These are phyloP conservation scores for Clarias laeviceps DNA, from an alignment of 2,797 vertebrate genomes.

Conservation along the genomic window DNA sequence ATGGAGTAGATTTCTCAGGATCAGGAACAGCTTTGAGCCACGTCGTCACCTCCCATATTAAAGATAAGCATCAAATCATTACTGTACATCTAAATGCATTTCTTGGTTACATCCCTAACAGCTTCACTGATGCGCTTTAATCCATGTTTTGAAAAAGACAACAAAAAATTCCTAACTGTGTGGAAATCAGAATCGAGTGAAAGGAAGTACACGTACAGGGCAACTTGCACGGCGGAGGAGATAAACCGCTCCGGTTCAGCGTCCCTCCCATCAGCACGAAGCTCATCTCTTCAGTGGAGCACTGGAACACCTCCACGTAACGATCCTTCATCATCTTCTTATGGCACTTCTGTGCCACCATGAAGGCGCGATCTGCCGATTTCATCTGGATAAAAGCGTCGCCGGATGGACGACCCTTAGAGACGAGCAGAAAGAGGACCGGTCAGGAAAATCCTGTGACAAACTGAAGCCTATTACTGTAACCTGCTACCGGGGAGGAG, in stretches of 20 bases:
- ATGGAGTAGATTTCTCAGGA: background rate
- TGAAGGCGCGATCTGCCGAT: conserved; percentile 88
- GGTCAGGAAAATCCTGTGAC: background rate
- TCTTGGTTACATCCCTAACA: background rate
- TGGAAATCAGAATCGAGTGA: background rate
- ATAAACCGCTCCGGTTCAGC: conserved; percentile 94
- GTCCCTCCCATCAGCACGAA: conserved; percentile 97
- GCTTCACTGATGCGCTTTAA: background rate
- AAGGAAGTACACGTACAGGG: conserved; percentile 80
- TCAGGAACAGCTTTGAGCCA: background rate
- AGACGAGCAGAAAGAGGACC: background rate
- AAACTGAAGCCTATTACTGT: background rate
- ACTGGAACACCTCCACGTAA: conserved; percentile 97
- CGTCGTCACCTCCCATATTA: background rate
- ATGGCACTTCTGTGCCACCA: conserved; percentile 93
- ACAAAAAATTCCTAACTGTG: background rate
- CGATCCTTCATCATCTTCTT: conserved; percentile 98
- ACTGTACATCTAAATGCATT: background rate
- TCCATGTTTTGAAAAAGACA: background rate
- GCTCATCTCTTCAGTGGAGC: conserved; percentile 97
- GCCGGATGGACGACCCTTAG: conserved; percentile 89
- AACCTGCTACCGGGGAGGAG: background rate
- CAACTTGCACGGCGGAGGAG: conserved; percentile 95
- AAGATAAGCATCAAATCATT: background rate
- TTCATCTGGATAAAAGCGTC: conserved; percentile 98